Conservation (phyloP, 1,140 invertebrate genomes). For the Eriosoma lanigerum region DNA sequence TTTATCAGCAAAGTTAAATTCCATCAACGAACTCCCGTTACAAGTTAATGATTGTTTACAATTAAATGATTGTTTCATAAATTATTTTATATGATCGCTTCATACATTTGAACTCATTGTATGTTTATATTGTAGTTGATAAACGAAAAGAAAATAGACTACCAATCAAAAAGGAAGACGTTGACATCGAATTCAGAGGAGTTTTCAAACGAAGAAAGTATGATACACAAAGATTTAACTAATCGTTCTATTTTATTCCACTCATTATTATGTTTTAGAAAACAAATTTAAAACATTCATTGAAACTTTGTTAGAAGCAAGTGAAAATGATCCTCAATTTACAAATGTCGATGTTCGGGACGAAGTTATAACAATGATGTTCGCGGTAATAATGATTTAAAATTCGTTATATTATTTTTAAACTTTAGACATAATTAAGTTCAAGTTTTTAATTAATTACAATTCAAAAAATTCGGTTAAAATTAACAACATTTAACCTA, state of each 20-base stretch:
- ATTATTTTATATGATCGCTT: not conserved
- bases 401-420: no score
- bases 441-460: no score
- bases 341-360: not conserved
- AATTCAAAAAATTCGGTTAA: no score
- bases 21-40: slow-evolving; percentile 6
- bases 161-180: not conserved
- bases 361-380: slow-evolving; percentile 47
- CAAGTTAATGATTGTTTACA: not conserved
- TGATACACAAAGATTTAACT: not conserved
- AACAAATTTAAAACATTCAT: slow-evolving; percentile 30
- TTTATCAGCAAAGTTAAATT: not conserved
- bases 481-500: no score
- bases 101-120: not conserved
- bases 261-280: slow-evolving; percentile 1
- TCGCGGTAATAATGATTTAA: slow-evolving; percentile 34
- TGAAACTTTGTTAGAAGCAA: not conserved
- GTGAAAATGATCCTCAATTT: slow-evolving; percentile 13
- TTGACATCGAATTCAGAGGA: not conserved
- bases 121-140: not conserved
- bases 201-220: not conserved
- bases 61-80: not conserved
- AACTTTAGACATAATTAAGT: no score
- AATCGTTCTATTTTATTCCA: not conserved
- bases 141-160: not conserved